These are phyloP conservation scores for Pterobdella sp. DNA, from an alignment of 2,888 invertebrate species.

Conservation along the genomic window DNA sequence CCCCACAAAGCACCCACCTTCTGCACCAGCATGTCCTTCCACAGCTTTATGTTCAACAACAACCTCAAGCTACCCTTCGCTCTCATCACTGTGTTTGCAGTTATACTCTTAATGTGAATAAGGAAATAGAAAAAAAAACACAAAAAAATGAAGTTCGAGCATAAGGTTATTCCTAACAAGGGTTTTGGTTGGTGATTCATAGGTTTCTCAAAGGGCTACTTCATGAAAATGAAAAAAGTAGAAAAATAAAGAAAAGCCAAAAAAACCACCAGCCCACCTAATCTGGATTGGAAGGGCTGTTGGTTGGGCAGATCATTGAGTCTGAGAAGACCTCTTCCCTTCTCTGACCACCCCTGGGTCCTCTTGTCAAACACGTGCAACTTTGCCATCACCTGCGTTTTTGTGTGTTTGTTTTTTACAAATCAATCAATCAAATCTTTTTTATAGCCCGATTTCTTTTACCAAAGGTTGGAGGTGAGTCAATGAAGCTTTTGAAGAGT, in stretches of 20 bases:
- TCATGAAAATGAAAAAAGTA: too few species aligned
- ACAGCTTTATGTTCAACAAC: constrained; percentile 83
- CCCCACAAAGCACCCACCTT: too few species aligned
- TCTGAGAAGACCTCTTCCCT: constrained; percentile 77
- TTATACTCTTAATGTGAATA: constrained; percentile 9
- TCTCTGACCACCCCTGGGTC: constrained; percentile 70
- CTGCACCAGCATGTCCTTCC: constrained; percentile 85
- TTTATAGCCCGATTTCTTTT: too few species aligned
- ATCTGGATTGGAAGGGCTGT: constrained; percentile 61
- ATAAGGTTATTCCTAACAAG: too few species aligned
- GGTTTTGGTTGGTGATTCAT: too few species aligned
- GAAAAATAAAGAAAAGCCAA: too few species aligned
- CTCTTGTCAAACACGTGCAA: constrained; percentile 76
- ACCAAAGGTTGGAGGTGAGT: not conserved
- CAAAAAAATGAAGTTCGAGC: not conserved
- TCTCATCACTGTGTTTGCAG: constrained; percentile 63
- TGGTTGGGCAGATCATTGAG: constrained; percentile 65
- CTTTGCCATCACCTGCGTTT: constrained; percentile 58
- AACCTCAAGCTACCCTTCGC: constrained; percentile 80
- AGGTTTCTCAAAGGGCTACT: too few species aligned
- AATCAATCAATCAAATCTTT: constrained; percentile 19
- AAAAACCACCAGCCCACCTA: constrained; percentile 50
- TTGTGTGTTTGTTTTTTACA: too few species aligned
- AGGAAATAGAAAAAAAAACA: constrained; percentile 14
- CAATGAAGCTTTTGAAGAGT: not conserved